A percentile compares a stretch with the other conserved stretches of the same genome.
Evolutionary conservation across 92 coral and sea anemone species (phyloP).

Genomic region (Phenganax stokvisi): DNA sequence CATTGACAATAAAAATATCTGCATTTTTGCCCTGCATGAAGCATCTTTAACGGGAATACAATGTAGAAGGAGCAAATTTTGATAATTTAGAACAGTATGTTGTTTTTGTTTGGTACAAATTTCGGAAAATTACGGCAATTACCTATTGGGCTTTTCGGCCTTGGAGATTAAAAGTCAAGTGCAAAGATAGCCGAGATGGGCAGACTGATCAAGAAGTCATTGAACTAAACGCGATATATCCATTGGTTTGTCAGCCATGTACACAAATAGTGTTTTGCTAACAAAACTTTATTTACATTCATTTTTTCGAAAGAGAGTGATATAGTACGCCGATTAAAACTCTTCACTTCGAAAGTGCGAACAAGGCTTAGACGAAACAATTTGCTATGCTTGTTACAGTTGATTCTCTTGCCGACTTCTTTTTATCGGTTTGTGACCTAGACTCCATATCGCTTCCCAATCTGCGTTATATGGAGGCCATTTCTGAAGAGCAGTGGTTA

Average conservation of each 20-base stretch:
- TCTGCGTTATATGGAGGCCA: too few relatives aligned
- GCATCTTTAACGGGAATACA: not conserved
- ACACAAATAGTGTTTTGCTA: not conserved
- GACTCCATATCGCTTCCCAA: too few relatives aligned
- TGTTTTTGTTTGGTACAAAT: not conserved
- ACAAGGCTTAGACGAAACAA: constrained; percentile 14
- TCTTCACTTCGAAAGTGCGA: not conserved
- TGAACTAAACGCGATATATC: not conserved
- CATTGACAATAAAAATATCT: not conserved
- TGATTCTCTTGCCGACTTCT: not conserved
- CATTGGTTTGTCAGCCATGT: not conserved
- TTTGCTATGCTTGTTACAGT: not conserved
- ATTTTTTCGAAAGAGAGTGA: not conserved
- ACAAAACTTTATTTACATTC: constrained; percentile 1
- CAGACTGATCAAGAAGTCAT: not conserved
- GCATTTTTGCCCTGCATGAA: not conserved
- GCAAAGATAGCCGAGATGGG: not conserved
- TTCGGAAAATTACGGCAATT: not conserved
- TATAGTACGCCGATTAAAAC: not conserved
- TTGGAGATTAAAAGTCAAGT: constrained; percentile 1
- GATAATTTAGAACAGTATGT: not conserved
- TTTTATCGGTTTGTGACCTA: too few relatives aligned
- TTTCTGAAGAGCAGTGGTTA: too few relatives aligned
- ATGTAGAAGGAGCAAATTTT: not conserved
- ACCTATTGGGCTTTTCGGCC: not conserved